Base-by-base conservation (phyloP, 1,140 invertebrate genomes). In the Drosophila prosaltans region DNA sequence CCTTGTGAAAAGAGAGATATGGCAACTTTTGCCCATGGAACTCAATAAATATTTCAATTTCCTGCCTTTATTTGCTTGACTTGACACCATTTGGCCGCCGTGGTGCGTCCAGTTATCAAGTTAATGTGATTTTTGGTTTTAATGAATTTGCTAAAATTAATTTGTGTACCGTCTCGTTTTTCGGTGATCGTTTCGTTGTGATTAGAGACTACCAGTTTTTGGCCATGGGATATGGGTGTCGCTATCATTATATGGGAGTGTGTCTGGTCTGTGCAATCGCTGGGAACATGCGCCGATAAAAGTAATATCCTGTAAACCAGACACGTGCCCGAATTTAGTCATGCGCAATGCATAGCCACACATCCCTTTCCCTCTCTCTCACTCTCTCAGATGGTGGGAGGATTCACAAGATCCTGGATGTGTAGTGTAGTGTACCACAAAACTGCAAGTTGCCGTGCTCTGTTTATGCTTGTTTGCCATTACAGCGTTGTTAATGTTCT, bases 111-210 rank as follows among this genome's bases (percentile, higher is more conserved):
- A 86, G 76, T 86, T 86, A 88, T 85, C 71, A 65, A 73, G 51
- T 69, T 86, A 86, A 88, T 86, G 83, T 61, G 82, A 81, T 86
- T 77, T 76, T 79, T 16, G 79, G 72, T 75, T 78, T 78, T 86
- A 86, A 86, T 86, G 82, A 86, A 86, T 86, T 86, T 86, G 79
- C 79, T 51, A 69, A 78, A 86, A 86, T 88, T 86, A 88, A 86
- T 86, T 86, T 86, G 60, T 21, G 24, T 24, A 60, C 48, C 8
- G 63, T 41, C 45, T 48, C 54, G 32, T 64, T 60, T 51, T 51
- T 51, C 16, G 45, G 21, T 5, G 74, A 84, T 74, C 81, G 81
- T 40, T 65, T 8, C n/a, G 9, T 41, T 43, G 74, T 43, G 81
- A 84, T 84, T 74, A 69, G 55, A 62, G n/a, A 63, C 30, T 48